Conservation (phyloP, 2,888 invertebrate species). For the Ormyrus thymus region DNA sequence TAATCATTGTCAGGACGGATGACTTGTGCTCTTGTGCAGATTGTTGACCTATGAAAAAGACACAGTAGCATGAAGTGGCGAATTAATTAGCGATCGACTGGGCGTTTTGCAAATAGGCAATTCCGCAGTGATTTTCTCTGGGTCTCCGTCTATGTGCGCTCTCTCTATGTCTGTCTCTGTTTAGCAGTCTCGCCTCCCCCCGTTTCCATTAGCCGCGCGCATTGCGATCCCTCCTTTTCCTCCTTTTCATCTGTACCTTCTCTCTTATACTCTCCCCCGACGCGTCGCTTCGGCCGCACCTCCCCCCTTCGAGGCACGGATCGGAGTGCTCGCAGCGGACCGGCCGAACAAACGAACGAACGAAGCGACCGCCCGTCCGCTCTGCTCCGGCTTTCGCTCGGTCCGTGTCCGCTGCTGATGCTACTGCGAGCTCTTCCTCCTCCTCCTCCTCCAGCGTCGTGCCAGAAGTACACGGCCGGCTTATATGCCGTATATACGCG, state of each 20-base stretch:
- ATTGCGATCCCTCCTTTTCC: slow-evolving; percentile 60
- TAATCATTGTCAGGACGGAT: background rate
- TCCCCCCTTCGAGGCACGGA: slow-evolving; percentile 1
- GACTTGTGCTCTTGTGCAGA: background rate
- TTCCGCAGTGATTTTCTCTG: slow-evolving; percentile 65
- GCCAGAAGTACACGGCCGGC: background rate
- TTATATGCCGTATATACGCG: background rate
- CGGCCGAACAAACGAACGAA: slow-evolving; percentile 36
- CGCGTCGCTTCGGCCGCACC: slow-evolving; percentile 15
- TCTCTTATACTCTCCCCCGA: slow-evolving; percentile 56
- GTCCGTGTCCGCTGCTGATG: slow-evolving; percentile 45
- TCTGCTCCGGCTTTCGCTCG: slow-evolving; percentile 11
- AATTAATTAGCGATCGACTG: slow-evolving; percentile 36
- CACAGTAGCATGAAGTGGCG: background rate
- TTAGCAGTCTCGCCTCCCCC: slow-evolving; percentile 50
- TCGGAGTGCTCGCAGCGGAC: slow-evolving; percentile 12
- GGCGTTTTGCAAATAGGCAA: slow-evolving; percentile 67
- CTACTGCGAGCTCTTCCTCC: slow-evolving; percentile 11
- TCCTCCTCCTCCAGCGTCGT: slow-evolving; percentile 13
- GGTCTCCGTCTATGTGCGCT: background rate
- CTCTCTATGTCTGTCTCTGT: slow-evolving; percentile 55
- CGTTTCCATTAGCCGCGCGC: slow-evolving; percentile 60
- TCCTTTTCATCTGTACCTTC: slow-evolving; percentile 68
- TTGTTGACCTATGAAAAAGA: background rate
- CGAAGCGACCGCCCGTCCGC: slow-evolving; percentile 32